Evolutionary conservation across 2,113 vertebrate species (phyloP).

Genomic region (Poeciliopsis occidentalis): DNA sequence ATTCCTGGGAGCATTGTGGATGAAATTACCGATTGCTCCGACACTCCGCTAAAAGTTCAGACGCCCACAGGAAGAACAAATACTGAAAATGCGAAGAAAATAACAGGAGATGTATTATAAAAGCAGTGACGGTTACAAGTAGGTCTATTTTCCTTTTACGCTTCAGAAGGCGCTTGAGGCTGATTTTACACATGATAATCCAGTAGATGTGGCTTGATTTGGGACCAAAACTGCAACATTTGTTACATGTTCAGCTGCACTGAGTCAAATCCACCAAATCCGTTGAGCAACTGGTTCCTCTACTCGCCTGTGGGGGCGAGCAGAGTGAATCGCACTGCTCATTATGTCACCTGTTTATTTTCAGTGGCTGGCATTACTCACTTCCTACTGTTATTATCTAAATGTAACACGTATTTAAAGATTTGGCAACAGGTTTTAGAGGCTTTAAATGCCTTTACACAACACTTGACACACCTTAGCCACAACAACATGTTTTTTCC

Average conservation of each 20-base stretch:
- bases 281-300: no score
- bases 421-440: neutral
- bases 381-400: neutral
- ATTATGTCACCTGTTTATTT: neutral
- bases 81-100: neutral
- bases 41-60: neutral
- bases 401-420: neutral
- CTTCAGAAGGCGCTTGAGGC: no score
- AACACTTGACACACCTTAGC: neutral
- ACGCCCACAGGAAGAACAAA: neutral
- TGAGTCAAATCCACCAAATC: no score
- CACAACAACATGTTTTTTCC: neutral
- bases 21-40: neutral
- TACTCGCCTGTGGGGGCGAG: no score
- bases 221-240: no score
- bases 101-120: neutral
- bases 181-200: no score
- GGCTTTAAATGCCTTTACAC: neutral
- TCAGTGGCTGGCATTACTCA: neutral
- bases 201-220: no score
- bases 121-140: neutral
- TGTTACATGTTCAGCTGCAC: no score
- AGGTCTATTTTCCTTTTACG: no score
- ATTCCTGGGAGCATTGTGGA: constrained; percentile 2
- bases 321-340: neutral